These are phyloP conservation scores for Myathropa florea DNA, from an alignment of 2,888 invertebrate species.

Conservation along the genomic window DNA sequence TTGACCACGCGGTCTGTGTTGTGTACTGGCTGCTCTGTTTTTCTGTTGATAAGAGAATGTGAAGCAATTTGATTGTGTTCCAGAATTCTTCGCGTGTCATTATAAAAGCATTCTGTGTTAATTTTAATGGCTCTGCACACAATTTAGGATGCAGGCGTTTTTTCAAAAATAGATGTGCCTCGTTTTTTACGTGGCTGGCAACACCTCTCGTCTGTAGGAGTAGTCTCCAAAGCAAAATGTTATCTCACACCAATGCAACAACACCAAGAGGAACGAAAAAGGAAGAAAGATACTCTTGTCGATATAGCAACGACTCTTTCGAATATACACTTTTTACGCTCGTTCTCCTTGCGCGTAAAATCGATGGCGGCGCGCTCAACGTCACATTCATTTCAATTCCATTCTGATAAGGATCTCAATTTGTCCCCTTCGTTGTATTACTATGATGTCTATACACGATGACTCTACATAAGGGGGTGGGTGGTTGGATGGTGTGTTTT, in stretches of 20 bases:
- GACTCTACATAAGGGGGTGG: not conserved
- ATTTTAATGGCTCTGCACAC: no score
- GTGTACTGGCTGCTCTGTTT: no score
- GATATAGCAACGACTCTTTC: constrained; percentile 41
- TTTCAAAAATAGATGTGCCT: no score
- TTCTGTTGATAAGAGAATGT: no score
- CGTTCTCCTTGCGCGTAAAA: constrained; percentile 68
- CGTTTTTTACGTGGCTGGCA: not conserved
- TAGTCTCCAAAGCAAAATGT: not conserved
- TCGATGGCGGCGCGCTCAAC: constrained; percentile 69
- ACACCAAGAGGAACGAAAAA: constrained; percentile 6
- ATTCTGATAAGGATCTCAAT: constrained; percentile 69
- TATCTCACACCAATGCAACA: not conserved
- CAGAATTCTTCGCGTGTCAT: no score
- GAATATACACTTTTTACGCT: constrained; percentile 61
- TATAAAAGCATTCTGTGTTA: no score
- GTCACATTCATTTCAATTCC: constrained; percentile 70
- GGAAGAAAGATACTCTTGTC: not conserved
- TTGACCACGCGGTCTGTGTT: no score
- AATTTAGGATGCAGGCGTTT: no score
- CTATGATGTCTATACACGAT: constrained; percentile 37
- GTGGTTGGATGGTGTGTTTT: not conserved
- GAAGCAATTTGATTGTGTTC: no score
- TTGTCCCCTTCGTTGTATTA: constrained; percentile 49
- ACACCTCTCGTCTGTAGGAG: not conserved